These are phyloP conservation scores for Aurelia sp. DNA, from an alignment of 30 jellyfish, hydroid and myxozoan species.

Conservation along the genomic window DNA sequence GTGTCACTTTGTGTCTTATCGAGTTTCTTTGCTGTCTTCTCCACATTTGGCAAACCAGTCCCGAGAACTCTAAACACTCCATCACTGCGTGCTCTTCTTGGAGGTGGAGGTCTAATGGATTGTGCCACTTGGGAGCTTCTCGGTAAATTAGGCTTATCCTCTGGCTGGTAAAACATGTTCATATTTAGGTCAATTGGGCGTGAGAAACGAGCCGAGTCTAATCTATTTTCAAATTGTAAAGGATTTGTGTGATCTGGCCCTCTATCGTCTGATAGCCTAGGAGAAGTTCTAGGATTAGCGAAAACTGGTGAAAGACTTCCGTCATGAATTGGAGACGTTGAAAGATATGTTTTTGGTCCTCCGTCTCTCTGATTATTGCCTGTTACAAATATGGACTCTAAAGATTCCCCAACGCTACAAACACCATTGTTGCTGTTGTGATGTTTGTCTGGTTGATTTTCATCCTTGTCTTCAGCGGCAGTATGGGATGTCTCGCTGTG, in stretches of 20 bases:
- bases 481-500: slow-evolving; percentile 9
- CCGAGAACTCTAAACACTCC: slow-evolving; percentile 22
- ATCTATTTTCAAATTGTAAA: too few relatives aligned
- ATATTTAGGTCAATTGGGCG: background rate
- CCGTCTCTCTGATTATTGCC: too few relatives aligned
- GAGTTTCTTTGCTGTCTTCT: background rate
- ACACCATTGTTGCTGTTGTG: background rate
- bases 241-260: background rate
- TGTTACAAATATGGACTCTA: too few relatives aligned
- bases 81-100: slow-evolving; percentile 39
- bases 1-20: slow-evolving; percentile 36
- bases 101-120: slow-evolving; percentile 42
- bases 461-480: background rate
- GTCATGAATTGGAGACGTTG: background rate
- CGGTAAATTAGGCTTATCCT: background rate
- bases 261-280: background rate
- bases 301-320: background rate
- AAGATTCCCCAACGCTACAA: background rate
- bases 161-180: slow-evolving; percentile 16
- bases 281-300: background rate
- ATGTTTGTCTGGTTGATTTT: background rate
- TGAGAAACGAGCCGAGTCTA: background rate
- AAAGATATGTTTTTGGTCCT: background rate
- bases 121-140: slow-evolving; percentile 11
- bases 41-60: background rate